phyloP scores from a whole-genome alignment of 2,797 vertebrate species.

The Anguilla anguilla region DNA sequence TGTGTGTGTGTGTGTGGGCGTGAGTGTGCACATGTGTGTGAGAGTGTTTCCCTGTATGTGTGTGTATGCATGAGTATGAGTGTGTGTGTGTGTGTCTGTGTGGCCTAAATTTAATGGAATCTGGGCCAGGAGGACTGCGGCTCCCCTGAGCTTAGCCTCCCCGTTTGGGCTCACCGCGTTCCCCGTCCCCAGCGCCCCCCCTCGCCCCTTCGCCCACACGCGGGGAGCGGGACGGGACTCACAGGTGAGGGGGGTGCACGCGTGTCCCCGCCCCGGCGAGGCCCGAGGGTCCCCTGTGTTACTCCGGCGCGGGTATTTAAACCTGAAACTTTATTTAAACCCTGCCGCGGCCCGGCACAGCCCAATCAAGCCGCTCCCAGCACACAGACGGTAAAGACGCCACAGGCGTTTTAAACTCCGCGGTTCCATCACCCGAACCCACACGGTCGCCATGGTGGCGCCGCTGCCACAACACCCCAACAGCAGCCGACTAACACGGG shows the following conservation, averaged over 20 bases:
- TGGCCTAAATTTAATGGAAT: not conserved
- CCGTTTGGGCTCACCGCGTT: not conserved
- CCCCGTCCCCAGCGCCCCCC: not conserved
- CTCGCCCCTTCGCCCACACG: not conserved
- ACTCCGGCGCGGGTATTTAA: not conserved
- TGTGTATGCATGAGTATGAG: not conserved
- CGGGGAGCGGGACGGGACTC: not conserved
- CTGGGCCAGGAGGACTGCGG: not conserved
- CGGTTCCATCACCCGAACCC: not conserved
- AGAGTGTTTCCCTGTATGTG: too few species aligned
- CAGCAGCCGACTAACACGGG: not conserved
- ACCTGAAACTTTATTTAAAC: not conserved
- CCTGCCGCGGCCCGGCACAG: too few species aligned
- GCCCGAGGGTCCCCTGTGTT: not conserved
- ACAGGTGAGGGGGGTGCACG: not conserved
- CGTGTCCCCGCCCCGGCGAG: not conserved
- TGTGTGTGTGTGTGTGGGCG: too few species aligned
- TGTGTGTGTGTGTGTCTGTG: not conserved
- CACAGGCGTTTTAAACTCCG: not conserved
- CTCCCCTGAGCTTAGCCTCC: not conserved
- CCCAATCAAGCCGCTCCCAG: not conserved
- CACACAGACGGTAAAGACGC: not conserved
- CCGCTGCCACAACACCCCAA: not conserved
- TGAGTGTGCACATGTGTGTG: too few species aligned
- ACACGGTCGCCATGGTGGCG: not conserved